phyloP scores from a whole-genome alignment of 2,888 invertebrate species.

The Stenodera caucasica region DNA sequence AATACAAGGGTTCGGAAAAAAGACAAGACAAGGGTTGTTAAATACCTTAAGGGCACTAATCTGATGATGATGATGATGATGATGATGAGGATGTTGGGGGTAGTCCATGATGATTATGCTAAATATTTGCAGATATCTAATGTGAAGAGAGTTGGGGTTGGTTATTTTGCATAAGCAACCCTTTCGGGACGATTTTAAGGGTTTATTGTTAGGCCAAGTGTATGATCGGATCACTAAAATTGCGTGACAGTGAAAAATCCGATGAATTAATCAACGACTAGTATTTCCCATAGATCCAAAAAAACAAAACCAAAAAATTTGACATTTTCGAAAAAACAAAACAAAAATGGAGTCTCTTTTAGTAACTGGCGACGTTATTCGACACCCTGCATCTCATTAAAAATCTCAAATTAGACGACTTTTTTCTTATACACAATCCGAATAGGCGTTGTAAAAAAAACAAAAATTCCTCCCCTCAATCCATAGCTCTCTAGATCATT shows the following conservation, averaged over 20 bases:
- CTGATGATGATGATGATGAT: slow-evolving; percentile 12
- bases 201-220: not conserved
- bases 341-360: too few species aligned
- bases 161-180: not conserved
- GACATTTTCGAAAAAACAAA: not conserved
- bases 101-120: not conserved
- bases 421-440: too few species aligned
- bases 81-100: not conserved
- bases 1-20: slow-evolving; percentile 17
- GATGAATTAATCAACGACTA: not conserved
- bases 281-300: not conserved
- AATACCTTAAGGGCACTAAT: slow-evolving; percentile 36
- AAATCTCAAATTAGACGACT: slow-evolving; percentile 5
- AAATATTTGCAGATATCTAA: not conserved
- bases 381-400: slow-evolving; percentile 5
- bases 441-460: too few species aligned
- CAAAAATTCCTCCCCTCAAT: too few species aligned
- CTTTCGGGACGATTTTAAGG: not conserved
- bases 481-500: slow-evolving; percentile 4
- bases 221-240: not conserved
- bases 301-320: not conserved
- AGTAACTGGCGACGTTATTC: not conserved
- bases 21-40: slow-evolving; percentile 40
- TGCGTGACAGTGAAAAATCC: not conserved
- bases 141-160: not conserved